A percentile compares a stretch with the other conserved stretches of the same genome.
phyloP scores from a whole-genome alignment of 2,113 vertebrate species.

The Sylvia atricapilla region DNA sequence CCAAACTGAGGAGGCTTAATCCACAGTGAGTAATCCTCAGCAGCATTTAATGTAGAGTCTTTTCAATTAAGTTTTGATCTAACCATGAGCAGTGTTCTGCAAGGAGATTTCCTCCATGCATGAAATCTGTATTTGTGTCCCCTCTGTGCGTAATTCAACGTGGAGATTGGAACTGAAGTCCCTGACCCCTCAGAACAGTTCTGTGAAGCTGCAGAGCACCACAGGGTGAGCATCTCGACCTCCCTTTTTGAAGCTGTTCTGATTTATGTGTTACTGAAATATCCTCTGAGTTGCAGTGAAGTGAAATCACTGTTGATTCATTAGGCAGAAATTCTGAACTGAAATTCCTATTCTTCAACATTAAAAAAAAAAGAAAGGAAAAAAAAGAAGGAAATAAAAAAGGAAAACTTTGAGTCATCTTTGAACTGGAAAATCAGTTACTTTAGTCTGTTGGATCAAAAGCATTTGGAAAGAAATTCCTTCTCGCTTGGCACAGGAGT shows the following conservation, averaged over 20 bases:
- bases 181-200: neutral
- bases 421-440: neutral
- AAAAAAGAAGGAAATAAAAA: neutral
- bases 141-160: neutral
- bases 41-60: neutral
- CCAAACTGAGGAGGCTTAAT: neutral
- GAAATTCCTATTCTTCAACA: neutral
- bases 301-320: neutral
- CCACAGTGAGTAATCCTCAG: neutral
- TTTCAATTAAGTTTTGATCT: slow-evolving; percentile 8
- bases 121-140: neutral
- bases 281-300: neutral
- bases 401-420: neutral
- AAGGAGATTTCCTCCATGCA: neutral
- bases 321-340: neutral
- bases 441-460: neutral
- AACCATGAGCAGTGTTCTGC: neutral
- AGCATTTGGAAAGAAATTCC: neutral
- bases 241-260: slow-evolving; percentile 2
- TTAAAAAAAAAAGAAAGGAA: neutral
- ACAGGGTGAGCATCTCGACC: neutral
- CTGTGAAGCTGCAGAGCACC: neutral
- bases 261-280: neutral
- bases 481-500: neutral
- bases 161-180: neutral